phyloP scores from a whole-genome alignment of 2,888 invertebrate genomes.

The Pogonocherus hispidulus region DNA sequence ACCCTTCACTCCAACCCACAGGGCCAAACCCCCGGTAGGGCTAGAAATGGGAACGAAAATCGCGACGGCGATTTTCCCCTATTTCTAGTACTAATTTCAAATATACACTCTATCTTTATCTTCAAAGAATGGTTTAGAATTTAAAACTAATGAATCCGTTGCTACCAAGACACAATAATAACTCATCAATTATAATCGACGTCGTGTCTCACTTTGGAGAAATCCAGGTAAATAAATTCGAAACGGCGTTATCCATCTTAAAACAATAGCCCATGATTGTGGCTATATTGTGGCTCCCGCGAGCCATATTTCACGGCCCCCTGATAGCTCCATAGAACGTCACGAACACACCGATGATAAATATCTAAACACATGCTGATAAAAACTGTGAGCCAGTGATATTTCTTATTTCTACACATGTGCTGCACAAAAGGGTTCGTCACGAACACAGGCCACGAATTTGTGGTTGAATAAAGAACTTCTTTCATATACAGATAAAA shows the following conservation, averaged over 20 bases:
- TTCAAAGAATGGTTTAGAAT: too few relatives aligned
- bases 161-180: background rate
- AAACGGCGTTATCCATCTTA: constrained; percentile 16
- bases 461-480: constrained; percentile 29
- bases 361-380: constrained; percentile 52
- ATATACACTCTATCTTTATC: too few relatives aligned
- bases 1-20: too few relatives aligned
- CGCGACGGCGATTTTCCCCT: too few relatives aligned
- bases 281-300: constrained; percentile 12
- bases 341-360: constrained; percentile 48
- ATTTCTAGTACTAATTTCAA: too few relatives aligned
- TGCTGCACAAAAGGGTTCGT: constrained; percentile 36
- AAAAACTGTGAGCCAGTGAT: constrained; percentile 44
- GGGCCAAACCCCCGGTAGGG: too few relatives aligned
- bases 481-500: constrained; percentile 32
- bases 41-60: too few relatives aligned
- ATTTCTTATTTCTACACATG: constrained; percentile 44
- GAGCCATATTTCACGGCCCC: constrained; percentile 34
- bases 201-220: background rate
- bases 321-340: constrained; percentile 40
- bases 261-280: constrained; percentile 29
- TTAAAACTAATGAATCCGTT: background rate
- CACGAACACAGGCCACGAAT: constrained; percentile 33
- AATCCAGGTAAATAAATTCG: constrained; percentile 24
- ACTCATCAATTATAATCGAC: constrained; percentile 5